These are phyloP conservation scores for Latheticus oryzae DNA, from an alignment of 2,888 invertebrate species.

Conservation along the genomic window DNA sequence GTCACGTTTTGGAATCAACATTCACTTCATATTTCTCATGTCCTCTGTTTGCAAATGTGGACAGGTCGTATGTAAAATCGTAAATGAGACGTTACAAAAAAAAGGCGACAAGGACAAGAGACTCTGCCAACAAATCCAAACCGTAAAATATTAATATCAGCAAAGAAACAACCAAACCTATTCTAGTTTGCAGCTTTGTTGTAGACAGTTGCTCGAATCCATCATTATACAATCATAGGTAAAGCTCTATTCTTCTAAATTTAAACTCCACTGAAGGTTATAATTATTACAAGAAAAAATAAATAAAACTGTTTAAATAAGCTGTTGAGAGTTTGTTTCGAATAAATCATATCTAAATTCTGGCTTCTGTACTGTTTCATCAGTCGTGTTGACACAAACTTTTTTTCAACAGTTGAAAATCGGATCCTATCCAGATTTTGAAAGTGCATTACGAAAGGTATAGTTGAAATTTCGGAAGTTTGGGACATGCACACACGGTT, in stretches of 20 bases:
- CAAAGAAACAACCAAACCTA: slow-evolving; percentile 6
- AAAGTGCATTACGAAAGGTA: no score
- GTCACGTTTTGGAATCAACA: slow-evolving; percentile 27
- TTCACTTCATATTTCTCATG: slow-evolving; percentile 25
- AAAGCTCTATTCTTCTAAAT: background rate
- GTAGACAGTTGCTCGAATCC: slow-evolving; percentile 7
- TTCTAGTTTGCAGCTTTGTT: slow-evolving; percentile 3
- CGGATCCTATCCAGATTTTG: background rate
- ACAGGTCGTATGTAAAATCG: slow-evolving; percentile 26
- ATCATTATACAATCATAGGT: background rate
- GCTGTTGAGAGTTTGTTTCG: slow-evolving; percentile 9
- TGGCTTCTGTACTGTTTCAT: slow-evolving; percentile 3
- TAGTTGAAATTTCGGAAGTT: slow-evolving; percentile 15
- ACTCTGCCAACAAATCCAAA: slow-evolving; percentile 14
- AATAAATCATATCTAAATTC: slow-evolving; percentile 22
- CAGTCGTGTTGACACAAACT: slow-evolving; percentile 8
- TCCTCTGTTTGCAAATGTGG: slow-evolving; percentile 32
- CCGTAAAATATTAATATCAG: slow-evolving; percentile 22
- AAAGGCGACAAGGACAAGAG: slow-evolving; percentile 18
- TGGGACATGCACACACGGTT: slow-evolving; percentile 6
- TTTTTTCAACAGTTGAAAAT: background rate
- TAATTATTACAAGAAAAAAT: slow-evolving; percentile 4
- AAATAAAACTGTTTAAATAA: slow-evolving; percentile 15
- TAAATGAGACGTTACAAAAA: slow-evolving; percentile 26
- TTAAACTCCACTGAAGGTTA: background rate